phyloP scores from a whole-genome alignment of 2,113 vertebrate species.

The Lanius collurio region DNA sequence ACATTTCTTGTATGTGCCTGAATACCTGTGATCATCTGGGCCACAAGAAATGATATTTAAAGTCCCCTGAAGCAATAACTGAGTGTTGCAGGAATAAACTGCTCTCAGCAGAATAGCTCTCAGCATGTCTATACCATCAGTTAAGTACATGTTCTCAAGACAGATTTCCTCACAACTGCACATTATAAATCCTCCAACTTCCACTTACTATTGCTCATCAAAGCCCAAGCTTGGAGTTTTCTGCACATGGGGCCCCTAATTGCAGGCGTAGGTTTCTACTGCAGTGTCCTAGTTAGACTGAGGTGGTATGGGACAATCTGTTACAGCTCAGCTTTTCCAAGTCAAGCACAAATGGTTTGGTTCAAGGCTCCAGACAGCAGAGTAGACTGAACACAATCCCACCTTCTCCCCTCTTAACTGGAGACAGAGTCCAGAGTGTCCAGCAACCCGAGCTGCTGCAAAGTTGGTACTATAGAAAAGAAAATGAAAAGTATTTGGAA shows the following conservation, averaged over 20 bases:
- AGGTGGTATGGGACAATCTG: neutral
- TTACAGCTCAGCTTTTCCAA: neutral
- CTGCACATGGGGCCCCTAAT: neutral
- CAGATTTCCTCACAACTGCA: neutral
- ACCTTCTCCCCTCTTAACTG: neutral
- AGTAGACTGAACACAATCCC: accelerated
- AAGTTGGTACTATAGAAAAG: neutral
- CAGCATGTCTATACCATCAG: slow-evolving; percentile 23
- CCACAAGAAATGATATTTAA: slow-evolving; percentile 44
- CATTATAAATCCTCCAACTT: neutral
- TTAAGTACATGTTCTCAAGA: slow-evolving; percentile 13
- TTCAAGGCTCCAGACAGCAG: neutral
- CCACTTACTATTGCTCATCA: neutral
- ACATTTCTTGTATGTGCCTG: slow-evolving; percentile 1
- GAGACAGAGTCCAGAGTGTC: neutral
- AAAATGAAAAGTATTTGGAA: neutral
- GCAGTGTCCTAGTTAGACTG: neutral
- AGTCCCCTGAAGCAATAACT: slow-evolving; percentile 28
- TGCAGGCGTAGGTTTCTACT: neutral
- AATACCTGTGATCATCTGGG: slow-evolving; percentile 24
- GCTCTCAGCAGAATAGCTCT: slow-evolving; percentile 33
- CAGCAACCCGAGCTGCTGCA: neutral
- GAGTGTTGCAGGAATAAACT: slow-evolving; percentile 27
- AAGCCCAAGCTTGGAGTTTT: neutral
- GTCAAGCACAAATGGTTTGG: accelerated